These are phyloP conservation scores for Ophioninae sp. DNA, from an alignment of 2,888 invertebrate genomes.

Conservation along the genomic window DNA sequence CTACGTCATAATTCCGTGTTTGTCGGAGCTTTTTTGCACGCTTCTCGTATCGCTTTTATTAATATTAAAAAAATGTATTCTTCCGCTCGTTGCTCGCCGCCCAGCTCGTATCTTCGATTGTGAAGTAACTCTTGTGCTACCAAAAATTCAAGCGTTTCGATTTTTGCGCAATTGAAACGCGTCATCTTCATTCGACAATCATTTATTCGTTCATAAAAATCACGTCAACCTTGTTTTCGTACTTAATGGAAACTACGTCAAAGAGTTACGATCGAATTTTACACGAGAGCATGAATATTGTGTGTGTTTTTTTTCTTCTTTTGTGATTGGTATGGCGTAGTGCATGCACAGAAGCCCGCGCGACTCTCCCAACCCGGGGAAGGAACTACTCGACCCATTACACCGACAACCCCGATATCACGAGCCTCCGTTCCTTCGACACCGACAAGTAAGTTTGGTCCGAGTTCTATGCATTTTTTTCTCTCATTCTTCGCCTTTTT, in stretches of 20 bases:
- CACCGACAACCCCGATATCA: constrained; percentile 73
- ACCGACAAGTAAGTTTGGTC: constrained; percentile 76
- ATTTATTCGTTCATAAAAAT: background rate
- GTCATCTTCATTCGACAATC: background rate
- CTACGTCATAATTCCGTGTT: background rate
- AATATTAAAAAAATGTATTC: background rate
- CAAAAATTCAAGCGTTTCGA: background rate
- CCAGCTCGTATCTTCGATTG: background rate
- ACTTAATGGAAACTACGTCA: background rate
- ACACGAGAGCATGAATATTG: constrained; percentile 62
- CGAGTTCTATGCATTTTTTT: constrained; percentile 11
- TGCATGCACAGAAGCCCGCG: constrained; percentile 77
- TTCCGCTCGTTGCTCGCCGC: background rate
- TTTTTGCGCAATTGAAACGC: background rate
- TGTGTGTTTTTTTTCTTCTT: constrained; percentile 60
- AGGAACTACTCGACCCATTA: constrained; percentile 67
- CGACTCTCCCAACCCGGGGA: constrained; percentile 72
- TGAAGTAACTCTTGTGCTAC: background rate
- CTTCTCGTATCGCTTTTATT: background rate
- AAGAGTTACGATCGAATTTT: background rate
- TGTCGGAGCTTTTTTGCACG: background rate
- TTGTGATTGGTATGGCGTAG: constrained; percentile 72
- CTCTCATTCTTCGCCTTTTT: background rate
- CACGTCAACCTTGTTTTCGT: background rate
- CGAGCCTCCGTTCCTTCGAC: constrained; percentile 70